These are phyloP conservation scores for Heteractis magnifica DNA, from an alignment of 92 coral and sea anemone species.

Conservation along the genomic window DNA sequence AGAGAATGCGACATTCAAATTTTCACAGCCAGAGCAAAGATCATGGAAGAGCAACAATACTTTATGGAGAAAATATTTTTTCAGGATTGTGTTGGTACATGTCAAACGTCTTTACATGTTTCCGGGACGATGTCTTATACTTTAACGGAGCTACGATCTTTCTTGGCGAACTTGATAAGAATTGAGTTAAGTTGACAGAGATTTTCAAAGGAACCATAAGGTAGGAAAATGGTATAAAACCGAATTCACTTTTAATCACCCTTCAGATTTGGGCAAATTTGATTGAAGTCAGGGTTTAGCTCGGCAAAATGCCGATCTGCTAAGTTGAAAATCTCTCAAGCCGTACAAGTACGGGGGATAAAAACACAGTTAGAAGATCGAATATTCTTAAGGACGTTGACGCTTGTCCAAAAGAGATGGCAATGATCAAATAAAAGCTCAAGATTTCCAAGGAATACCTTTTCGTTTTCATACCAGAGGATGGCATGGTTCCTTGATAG, in stretches of 20 bases:
- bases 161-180: neutral
- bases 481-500: slow-evolving; percentile 99
- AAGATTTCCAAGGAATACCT: slow-evolving; percentile 60
- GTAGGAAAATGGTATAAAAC: neutral
- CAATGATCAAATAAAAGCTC: neutral
- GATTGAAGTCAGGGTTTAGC: neutral
- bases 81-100: neutral
- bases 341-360: neutral
- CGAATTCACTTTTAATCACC: neutral
- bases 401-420: neutral
- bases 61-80: neutral
- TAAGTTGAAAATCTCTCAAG: neutral
- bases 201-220: neutral
- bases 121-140: slow-evolving; percentile 14
- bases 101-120: slow-evolving; percentile 21
- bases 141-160: neutral
- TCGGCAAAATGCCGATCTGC: neutral
- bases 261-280: neutral
- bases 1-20: neutral
- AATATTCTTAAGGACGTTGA: neutral
- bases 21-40: slow-evolving; percentile 12
- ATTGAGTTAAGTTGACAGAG: neutral
- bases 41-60: neutral
- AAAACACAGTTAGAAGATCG: neutral
- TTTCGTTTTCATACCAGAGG: slow-evolving; percentile 93